Evolutionary conservation across 2,113 vertebrate species (phyloP).

Genomic region (Burhinus bistriatus): DNA sequence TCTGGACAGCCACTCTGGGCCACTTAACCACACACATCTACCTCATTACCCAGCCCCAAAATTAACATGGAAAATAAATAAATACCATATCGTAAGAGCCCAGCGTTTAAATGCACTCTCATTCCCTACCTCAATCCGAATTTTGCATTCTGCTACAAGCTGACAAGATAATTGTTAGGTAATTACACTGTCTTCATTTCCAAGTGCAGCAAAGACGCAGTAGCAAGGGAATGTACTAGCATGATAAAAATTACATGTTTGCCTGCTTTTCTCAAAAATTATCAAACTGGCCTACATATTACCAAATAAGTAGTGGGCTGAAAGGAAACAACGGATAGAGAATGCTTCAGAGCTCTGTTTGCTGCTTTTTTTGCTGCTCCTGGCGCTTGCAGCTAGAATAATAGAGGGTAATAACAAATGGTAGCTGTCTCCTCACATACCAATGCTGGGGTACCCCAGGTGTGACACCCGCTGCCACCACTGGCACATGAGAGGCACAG

Average conservation of each 20-base stretch:
- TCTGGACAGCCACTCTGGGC: not conserved
- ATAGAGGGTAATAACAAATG: not conserved
- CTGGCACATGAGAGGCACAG: not conserved
- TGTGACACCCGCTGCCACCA: not conserved
- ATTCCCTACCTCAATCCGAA: not conserved
- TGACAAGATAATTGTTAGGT: constrained; percentile 68
- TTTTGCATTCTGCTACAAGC: not conserved
- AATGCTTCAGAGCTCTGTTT: not conserved
- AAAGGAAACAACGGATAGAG: not conserved
- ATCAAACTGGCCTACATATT: not conserved
- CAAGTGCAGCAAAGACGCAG: constrained; percentile 22
- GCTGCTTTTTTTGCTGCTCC: not conserved
- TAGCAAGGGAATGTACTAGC: constrained; percentile 31
- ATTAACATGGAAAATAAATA: not conserved
- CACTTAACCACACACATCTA: not conserved
- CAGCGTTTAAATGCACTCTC: not conserved
- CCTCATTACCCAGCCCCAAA: not conserved
- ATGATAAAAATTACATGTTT: constrained; percentile 20
- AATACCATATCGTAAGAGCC: not conserved
- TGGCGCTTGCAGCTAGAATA: not conserved
- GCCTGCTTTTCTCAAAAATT: not conserved
- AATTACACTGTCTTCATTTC: constrained; percentile 62
- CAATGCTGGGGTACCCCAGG: not conserved
- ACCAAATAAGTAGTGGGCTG: not conserved
- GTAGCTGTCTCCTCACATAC: not conserved